Evolutionary conservation across 2,888 invertebrate genomes (phyloP), one percentile per base, ranked within the genome.

Genomic region (Rotaria socialis): DNA sequence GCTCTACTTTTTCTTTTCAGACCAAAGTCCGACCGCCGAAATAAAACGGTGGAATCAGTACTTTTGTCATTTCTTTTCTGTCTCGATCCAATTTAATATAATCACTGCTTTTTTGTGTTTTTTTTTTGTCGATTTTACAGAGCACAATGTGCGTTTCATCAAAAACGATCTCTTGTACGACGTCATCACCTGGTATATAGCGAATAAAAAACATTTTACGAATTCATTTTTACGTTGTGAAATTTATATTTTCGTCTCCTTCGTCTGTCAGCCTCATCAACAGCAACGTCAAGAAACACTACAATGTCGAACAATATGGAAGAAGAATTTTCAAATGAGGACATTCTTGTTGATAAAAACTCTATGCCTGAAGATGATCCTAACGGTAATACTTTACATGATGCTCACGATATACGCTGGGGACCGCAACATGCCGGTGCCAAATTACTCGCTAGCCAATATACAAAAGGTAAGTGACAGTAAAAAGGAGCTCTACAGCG

Each of bases 361-460:
- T 80, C 80, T 4, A 80, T 80, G 80, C 80, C 80, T 14, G 80
- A 80, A 80, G 80, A 47, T 80, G 80, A 80, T 80, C 80, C 80
- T 22, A 80, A 80, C 47, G 80, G 80, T 47, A 80, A 80, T 22
- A 80, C 80, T 10, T 14, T 80, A 47, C 80, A 80, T n/a, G 80
- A 80, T 47, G 80, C 80, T 47, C 22, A n/a, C 19, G 47, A 80
- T 4, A 80, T 80, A 47, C 80, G 80, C 11, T 80, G 80, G 80
- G 86, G 86, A 67, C 86, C 85, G 24, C 85, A 86, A 27, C 86
- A 86, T 43, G 86, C 86, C 41, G 86, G 86, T 35, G 86, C 86
- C 14, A 86, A 86, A 86, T 85, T 85, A 24, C 55, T 86, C 16
- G 86, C 86, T n/a, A 86, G 86, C 60, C 86, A 86, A 60, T 86